phyloP scores from a whole-genome alignment of 2,113 vertebrate species.

The Scopus umbretta region DNA sequence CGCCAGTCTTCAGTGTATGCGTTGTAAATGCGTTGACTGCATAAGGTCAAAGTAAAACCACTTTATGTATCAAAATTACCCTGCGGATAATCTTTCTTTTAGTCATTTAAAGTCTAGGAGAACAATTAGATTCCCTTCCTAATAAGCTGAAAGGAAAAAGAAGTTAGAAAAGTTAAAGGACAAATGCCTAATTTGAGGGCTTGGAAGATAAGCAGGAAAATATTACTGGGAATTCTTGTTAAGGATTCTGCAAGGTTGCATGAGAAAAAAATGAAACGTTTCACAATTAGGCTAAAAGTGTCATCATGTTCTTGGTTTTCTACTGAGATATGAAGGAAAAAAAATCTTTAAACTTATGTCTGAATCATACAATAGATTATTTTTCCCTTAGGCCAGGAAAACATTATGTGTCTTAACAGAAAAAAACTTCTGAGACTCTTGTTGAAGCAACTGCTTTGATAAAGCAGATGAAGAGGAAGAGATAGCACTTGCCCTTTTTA shows the following conservation, averaged over 20 bases:
- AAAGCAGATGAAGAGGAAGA: not conserved
- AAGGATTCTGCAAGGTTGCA: not conserved
- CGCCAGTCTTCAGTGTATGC: not conserved
- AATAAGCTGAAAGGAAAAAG: not conserved
- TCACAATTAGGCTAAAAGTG: not conserved
- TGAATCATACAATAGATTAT: not conserved
- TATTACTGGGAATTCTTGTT: not conserved
- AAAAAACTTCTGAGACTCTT: not conserved
- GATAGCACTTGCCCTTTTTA: not conserved
- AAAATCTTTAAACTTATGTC: not conserved
- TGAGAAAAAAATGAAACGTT: not conserved
- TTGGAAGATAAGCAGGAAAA: not conserved
- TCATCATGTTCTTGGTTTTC: not conserved
- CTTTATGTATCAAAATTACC: not conserved
- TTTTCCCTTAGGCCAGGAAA: not conserved
- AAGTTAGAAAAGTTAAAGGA: not conserved
- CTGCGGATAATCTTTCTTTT: not conserved
- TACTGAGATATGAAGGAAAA: not conserved
- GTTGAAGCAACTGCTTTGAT: not conserved
- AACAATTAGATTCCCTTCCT: not conserved
- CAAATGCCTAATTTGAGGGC: not conserved
- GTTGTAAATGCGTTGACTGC: not conserved
- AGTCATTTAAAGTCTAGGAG: not conserved
- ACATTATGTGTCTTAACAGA: not conserved
- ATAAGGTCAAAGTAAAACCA: not conserved